phyloP scores from a whole-genome alignment of 2,888 invertebrate species.

The Bellardia bayeri region DNA sequence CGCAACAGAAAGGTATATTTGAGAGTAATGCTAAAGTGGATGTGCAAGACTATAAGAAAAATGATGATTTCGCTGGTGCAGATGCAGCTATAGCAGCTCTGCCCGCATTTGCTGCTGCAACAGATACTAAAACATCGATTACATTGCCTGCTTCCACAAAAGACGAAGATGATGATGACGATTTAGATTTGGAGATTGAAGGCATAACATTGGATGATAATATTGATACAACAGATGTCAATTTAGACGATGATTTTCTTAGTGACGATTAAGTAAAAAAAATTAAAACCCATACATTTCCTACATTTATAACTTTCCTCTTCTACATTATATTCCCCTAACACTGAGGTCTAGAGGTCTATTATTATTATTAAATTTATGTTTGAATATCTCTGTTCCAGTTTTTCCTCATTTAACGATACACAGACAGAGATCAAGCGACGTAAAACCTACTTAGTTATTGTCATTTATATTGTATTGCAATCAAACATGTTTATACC shows the following conservation, averaged over 20 bases:
- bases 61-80: conserved; percentile 76
- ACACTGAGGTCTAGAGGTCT: conserved; percentile 40
- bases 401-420: conserved; percentile 5
- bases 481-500: conserved; percentile 51
- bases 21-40: conserved; percentile 76
- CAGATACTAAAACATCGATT: conserved; percentile 32
- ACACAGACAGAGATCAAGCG: conserved; percentile 37
- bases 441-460: conserved; percentile 41
- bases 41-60: conserved; percentile 79
- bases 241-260: conserved; percentile 88
- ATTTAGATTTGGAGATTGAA: conserved; percentile 93
- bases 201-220: conserved; percentile 92
- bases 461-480: conserved; percentile 37
- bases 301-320: conserved; percentile 49
- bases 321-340: conserved; percentile 1
- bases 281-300: conserved; percentile 29
- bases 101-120: conserved; percentile 14
- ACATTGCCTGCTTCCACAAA: conserved; percentile 45
- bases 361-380: conserved; percentile 26
- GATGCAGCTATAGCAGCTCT: conserved; percentile 31
- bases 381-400: conserved; percentile 11
- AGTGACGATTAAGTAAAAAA: conserved; percentile 85
- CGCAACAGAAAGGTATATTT: conserved; percentile 86
- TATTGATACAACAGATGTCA: conserved; percentile 90
- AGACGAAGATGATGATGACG: conserved; percentile 89